Conservation (phyloP, 2,888 invertebrate genomes). For the Synanthedon vespiformis region DNA sequence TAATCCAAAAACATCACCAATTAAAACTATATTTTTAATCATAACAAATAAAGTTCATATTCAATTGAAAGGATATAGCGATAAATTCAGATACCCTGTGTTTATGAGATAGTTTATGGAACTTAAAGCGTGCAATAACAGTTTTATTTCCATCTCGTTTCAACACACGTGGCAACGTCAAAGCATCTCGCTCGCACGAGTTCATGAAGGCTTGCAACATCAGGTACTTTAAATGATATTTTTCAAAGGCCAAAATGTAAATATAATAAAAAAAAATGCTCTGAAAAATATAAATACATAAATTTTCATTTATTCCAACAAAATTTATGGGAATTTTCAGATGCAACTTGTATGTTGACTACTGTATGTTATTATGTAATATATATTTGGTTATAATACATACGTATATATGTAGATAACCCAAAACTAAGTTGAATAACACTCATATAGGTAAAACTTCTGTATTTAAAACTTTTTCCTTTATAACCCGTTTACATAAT, state of each 20-base stretch:
- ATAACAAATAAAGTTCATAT: constrained; percentile 9
- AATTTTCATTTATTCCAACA: no score
- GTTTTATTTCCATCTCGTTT: constrained; percentile 22
- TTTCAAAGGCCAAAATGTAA: background rate
- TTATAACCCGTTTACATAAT: no score
- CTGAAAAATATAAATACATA: background rate
- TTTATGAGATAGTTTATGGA: constrained; percentile 8
- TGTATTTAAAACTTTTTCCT: no score
- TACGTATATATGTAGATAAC: no score
- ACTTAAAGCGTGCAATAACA: constrained; percentile 18
- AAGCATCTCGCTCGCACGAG: constrained; percentile 32
- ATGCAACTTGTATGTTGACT: no score
- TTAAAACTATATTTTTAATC: constrained; percentile 9
- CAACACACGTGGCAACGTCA: constrained; percentile 27
- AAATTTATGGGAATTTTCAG: no score
- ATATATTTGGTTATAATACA: no score
- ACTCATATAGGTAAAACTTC: no score
- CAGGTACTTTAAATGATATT: constrained; percentile 32
- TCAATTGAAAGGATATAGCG: constrained; percentile 5
- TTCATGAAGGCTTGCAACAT: constrained; percentile 43
- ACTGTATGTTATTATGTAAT: no score
- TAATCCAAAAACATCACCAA: constrained; percentile 30
- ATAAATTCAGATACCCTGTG: constrained; percentile 9
- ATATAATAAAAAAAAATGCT: background rate
- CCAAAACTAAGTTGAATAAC: no score